Percentiles rank a stretch among this genome's conserved stretches.
These are phyloP conservation scores for Pleuronectes platessa DNA, from an alignment of 2,113 vertebrate genomes.

Conservation along the genomic window DNA sequence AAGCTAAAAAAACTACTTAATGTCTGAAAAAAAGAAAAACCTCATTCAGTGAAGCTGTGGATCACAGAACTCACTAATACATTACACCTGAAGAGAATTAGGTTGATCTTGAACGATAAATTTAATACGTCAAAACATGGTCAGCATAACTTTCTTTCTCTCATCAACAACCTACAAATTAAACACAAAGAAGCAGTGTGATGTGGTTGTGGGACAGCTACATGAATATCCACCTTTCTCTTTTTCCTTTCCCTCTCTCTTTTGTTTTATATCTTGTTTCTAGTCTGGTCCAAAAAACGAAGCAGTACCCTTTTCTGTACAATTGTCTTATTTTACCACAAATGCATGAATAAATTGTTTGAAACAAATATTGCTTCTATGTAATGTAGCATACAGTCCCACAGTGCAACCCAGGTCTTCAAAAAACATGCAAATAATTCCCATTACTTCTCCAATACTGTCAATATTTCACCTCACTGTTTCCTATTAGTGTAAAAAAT, in stretches of 20 bases:
- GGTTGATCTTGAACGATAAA: background rate
- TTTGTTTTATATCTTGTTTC: background rate
- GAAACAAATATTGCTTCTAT: background rate
- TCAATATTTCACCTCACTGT: conserved; percentile 55
- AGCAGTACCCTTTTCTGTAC: background rate
- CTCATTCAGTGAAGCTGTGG: background rate
- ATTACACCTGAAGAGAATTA: background rate
- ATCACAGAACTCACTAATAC: background rate
- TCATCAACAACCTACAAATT: background rate
- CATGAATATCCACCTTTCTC: too few species aligned
- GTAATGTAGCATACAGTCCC: background rate
- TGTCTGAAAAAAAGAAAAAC: background rate
- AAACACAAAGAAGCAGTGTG: background rate
- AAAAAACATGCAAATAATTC: conserved; percentile 11
- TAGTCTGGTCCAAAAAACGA: background rate
- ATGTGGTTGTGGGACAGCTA: background rate
- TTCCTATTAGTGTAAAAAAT: conserved; percentile 33
- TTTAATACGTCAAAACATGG: background rate
- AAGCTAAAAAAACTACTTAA: background rate
- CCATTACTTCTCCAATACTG: conserved; percentile 21
- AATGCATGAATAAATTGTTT: background rate
- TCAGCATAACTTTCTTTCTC: background rate
- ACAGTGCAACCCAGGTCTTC: background rate
- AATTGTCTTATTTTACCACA: background rate
- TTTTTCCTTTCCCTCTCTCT: too few species aligned